Conservation (phyloP, 2,797 vertebrate genomes). For the Trichosurus vulpecula region DNA sequence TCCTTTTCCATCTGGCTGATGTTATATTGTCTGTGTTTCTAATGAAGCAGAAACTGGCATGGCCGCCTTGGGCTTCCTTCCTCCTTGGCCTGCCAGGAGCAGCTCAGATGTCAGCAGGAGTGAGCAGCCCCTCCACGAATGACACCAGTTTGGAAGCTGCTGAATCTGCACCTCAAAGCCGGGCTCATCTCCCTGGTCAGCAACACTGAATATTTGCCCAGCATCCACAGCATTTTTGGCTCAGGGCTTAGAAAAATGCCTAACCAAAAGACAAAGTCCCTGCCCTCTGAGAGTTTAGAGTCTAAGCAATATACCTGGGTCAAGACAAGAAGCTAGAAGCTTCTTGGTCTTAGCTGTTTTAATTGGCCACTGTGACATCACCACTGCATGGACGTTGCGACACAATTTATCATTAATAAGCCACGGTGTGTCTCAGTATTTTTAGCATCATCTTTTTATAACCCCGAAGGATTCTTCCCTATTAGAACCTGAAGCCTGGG, state of each 20-base stretch:
- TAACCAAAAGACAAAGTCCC: neutral
- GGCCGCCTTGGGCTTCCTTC: neutral
- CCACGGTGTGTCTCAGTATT: neutral
- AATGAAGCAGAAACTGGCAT: neutral
- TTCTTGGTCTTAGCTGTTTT: neutral
- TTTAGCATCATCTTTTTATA: constrained; percentile 30
- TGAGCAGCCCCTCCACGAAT: neutral
- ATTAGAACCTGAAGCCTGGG: constrained; percentile 28
- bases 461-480: neutral
- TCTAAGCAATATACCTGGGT: neutral
- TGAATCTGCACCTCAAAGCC: neutral
- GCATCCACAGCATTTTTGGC: neutral
- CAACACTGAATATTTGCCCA: neutral
- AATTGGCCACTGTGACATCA: neutral
- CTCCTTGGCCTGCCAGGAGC: rapidly evolving
- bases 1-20: constrained; percentile 36
- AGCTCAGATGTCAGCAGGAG: neutral
- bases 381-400: neutral
- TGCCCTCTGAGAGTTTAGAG: neutral
- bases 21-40: neutral
- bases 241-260: neutral
- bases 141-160: neutral
- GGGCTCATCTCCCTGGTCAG: neutral
- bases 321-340: neutral
- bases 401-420: constrained; percentile 21